A percentile compares a stretch with the other conserved stretches of the same genome.
Evolutionary conservation across 2,797 vertebrate genomes (phyloP).

Genomic region (Diplodus sargus): DNA sequence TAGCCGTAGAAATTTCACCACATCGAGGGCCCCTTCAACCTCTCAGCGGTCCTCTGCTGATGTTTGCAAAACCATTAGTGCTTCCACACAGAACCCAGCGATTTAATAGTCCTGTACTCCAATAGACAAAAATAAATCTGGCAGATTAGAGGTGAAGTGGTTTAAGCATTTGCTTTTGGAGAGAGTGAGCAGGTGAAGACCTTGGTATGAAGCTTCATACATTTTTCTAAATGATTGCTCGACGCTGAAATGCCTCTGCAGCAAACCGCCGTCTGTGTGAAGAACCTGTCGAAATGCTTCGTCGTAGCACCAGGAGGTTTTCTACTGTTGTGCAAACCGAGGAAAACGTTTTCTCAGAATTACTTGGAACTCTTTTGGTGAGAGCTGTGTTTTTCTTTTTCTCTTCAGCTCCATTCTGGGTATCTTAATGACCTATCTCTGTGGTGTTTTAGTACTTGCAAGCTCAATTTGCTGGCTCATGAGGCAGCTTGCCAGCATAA

Average conservation of each 20-base stretch:
- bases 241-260: conserved; percentile 6
- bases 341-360: conserved; percentile 31
- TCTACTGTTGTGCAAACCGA: conserved; percentile 25
- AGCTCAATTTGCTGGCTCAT: conserved; percentile 81
- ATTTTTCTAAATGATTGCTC: conserved; percentile 29
- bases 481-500: conserved; percentile 76
- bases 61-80: conserved; percentile 68
- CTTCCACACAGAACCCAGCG: conserved; percentile 54
- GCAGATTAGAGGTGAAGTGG: conserved; percentile 52
- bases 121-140: conserved; percentile 54
- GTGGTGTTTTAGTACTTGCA: conserved; percentile 71
- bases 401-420: conserved; percentile 48
- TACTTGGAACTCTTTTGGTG: conserved; percentile 18
- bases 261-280: not conserved
- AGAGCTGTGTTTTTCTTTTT: conserved; percentile 43
- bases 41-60: conserved; percentile 51
- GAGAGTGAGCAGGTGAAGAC: conserved; percentile 36
- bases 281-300: conserved; percentile 7
- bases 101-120: conserved; percentile 48
- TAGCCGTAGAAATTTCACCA: conserved; percentile 25
- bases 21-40: conserved; percentile 45
- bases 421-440: conserved; percentile 76
- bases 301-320: not conserved
- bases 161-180: conserved; percentile 46
- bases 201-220: conserved; percentile 31